Base-by-base conservation (phyloP, 2,888 invertebrate genomes). In the Acronicta alni region DNA sequence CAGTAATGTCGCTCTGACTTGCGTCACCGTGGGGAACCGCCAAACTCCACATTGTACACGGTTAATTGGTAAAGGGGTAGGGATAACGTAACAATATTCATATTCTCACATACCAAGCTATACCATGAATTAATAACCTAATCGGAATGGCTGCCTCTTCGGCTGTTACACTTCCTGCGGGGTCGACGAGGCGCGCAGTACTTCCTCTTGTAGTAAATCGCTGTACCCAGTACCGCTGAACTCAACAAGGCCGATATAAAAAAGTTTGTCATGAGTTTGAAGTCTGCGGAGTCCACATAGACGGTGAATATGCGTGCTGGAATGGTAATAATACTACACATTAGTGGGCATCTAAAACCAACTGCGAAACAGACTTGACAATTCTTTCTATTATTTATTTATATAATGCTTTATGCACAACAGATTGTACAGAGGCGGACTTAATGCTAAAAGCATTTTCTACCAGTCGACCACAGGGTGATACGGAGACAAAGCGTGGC, bases 261-360 rank as follows among this genome's bases (percentile, higher is more conserved):
- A 84, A 97, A 97, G 88, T 98, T 98, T 2, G 95, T 86, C 61
- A 98, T 90, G 16, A 98, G 89, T 68, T 97, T 95, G 30, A 90
- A 72, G 85, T 98, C 98, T 2, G 95, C 96, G 0, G 98, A 97
- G 83, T 97, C 97, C 82, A 98, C 93, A 81, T 95, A 96, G 54
- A 97, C 96, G 0, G 98, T 98, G 84, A 97, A 97, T 26, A 98
- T 95, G 54, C 98, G 96, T 46, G 97, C 98, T 98, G 92, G 54
- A 96, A 77, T 14, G 10, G 9, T 44, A 57, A 60, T 10, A 41
- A 30, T 12, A 30, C 30, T 30, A 12, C 3, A 30, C 12, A 12
- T 12, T 30, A 30, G 12, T 3, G 10, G 3, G 10, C 30, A 6
- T 12, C 12, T 12, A 30, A 30, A 12, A 30, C 12, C 4, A 12